phyloP scores from a whole-genome alignment of 1,140 invertebrate genomes.

The Papilio dardanus region DNA sequence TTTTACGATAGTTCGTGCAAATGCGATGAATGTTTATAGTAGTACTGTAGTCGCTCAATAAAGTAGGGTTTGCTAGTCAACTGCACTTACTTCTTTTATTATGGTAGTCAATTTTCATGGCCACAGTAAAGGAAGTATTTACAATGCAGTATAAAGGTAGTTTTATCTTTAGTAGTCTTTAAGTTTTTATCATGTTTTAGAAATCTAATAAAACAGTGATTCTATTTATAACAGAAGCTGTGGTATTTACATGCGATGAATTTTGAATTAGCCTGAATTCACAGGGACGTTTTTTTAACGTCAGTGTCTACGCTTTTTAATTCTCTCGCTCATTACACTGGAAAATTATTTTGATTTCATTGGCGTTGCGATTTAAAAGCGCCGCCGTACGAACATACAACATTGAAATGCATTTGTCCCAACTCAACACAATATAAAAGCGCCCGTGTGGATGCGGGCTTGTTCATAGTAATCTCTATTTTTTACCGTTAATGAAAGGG shows the following conservation, averaged over 20 bases:
- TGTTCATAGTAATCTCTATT: neutral
- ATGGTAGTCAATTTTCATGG: conserved; percentile 35
- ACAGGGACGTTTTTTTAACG: no score
- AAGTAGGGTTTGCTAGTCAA: conserved; percentile 37
- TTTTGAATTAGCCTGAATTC: no score
- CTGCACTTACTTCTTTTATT: conserved; percentile 37
- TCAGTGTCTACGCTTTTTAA: no score
- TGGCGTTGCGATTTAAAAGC: no score
- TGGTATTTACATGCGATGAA: neutral
- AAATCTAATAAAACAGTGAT: neutral
- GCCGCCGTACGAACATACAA: no score
- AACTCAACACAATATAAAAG: no score
- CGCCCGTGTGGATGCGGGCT: no score
- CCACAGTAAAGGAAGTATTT: conserved; percentile 30
- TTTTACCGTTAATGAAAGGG: neutral
- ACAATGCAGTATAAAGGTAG: conserved; percentile 23
- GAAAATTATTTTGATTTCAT: no score
- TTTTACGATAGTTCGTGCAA: conserved; percentile 26
- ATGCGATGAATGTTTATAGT: conserved; percentile 38
- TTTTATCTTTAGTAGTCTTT: conserved; percentile 10
- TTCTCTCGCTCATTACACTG: no score
- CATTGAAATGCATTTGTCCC: no score
- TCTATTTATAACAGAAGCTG: neutral
- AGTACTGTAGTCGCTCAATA: conserved; percentile 27
- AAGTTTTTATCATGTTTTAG: conserved; percentile 16